Conservation (phyloP, 2,888 invertebrate species). For the Eilema depressum region DNA sequence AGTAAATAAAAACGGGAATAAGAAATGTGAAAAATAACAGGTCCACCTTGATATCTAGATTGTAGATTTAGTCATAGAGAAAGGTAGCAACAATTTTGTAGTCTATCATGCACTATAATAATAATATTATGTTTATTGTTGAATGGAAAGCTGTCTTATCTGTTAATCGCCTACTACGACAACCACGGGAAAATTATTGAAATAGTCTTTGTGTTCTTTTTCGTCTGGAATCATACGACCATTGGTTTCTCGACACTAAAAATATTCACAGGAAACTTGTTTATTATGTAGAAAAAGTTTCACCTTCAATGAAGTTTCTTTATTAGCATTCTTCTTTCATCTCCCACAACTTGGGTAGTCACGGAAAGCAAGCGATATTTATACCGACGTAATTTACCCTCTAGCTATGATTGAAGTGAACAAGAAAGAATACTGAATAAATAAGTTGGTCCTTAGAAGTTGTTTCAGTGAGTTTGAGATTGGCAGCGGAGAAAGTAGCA, state of each 20-base stretch:
- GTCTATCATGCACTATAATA: too few relatives aligned
- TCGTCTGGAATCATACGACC: too few relatives aligned
- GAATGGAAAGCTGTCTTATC: too few relatives aligned
- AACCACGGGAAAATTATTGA: too few relatives aligned
- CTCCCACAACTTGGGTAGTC: background rate
- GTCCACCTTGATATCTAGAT: too few relatives aligned
- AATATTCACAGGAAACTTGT: conserved; percentile 6
- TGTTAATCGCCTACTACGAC: too few relatives aligned
- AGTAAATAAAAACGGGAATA: too few relatives aligned
- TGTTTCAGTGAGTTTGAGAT: background rate
- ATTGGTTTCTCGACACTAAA: conserved; percentile 4
- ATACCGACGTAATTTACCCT: background rate
- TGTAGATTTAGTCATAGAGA: too few relatives aligned
- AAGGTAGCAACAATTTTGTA: too few relatives aligned
- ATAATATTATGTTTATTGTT: too few relatives aligned
- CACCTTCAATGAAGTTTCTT: conserved; percentile 9
- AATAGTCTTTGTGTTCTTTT: too few relatives aligned
- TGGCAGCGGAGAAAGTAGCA: background rate
- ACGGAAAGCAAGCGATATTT: conserved; percentile 9
- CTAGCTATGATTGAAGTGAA: background rate
- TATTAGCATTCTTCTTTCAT: conserved; percentile 11
- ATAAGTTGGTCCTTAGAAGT: background rate
- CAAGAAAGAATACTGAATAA: background rate
- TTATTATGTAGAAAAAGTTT: conserved; percentile 18
- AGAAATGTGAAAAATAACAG: too few relatives aligned